These are phyloP conservation scores for Machaerirhynchus nigripectus DNA, from an alignment of 2,113 vertebrate genomes.

Conservation along the genomic window DNA sequence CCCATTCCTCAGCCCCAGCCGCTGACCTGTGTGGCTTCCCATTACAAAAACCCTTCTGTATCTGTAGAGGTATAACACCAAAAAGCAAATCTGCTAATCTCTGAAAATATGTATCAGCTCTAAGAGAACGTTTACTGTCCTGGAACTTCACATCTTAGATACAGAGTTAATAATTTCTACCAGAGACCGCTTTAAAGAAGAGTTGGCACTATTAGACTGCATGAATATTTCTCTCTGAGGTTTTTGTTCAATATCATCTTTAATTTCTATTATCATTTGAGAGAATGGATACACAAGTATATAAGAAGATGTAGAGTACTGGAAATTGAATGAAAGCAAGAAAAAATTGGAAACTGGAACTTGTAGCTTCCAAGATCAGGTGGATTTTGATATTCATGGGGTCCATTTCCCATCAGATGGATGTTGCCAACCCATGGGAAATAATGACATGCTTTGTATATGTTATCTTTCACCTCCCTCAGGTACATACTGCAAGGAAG, in stretches of 20 bases:
- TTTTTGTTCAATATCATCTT: not conserved
- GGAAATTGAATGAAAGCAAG: not conserved
- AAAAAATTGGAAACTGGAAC: not conserved
- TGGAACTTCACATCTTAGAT: not conserved
- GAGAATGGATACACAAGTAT: not conserved
- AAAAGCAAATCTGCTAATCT: not conserved
- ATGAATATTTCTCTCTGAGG: not conserved
- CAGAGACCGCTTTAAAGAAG: not conserved
- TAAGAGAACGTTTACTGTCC: not conserved
- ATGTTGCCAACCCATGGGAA: not conserved
- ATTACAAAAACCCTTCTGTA: not conserved
- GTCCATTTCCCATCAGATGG: not conserved
- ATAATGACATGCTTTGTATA: not conserved
- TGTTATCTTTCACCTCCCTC: not conserved
- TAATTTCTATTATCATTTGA: not conserved
- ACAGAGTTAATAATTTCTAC: not conserved
- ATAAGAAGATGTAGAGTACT: not conserved
- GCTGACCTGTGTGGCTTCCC: not conserved
- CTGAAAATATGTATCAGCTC: not conserved
- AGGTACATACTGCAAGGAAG: not conserved
- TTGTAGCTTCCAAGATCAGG: not conserved
- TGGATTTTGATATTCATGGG: not conserved
- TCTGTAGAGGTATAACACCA: not conserved
- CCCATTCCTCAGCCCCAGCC: not conserved
- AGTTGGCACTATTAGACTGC: not conserved